Evolutionary conservation across 2,113 vertebrate species (phyloP).

Genomic region (Triplophysa siluroides): DNA sequence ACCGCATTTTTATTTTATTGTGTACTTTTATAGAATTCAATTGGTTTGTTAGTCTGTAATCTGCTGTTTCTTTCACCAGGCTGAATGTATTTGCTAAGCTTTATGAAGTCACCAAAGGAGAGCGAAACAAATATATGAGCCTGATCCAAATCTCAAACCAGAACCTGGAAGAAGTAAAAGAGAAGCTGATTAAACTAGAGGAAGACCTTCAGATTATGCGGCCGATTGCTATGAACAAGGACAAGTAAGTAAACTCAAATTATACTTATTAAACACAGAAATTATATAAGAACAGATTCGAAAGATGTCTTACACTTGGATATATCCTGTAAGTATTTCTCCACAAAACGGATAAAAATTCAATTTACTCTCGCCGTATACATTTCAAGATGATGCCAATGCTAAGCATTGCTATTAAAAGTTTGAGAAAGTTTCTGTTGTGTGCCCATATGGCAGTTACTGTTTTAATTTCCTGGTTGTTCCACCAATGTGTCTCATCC

Average conservation of each 20-base stretch:
- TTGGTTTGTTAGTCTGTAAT: background rate
- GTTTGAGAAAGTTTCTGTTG: too few relatives aligned
- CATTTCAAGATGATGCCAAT: background rate
- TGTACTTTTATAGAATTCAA: background rate
- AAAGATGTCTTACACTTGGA: too few relatives aligned
- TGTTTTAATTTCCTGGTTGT: too few relatives aligned
- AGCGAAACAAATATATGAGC: slow-evolving; percentile 84
- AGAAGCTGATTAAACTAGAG: slow-evolving; percentile 75
- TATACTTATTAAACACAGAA: background rate
- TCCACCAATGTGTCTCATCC: too few relatives aligned
- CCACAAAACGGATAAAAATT: too few relatives aligned
- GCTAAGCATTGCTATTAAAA: too few relatives aligned
- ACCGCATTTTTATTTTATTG: background rate
- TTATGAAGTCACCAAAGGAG: slow-evolving; percentile 73
- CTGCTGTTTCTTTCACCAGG: slow-evolving; percentile 64
- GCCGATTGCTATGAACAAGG: slow-evolving; percentile 69
- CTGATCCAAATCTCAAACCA: slow-evolving; percentile 79
- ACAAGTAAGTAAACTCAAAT: slow-evolving; percentile 74
- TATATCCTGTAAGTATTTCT: too few relatives aligned
- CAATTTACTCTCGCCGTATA: background rate
- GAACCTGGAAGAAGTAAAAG: slow-evolving; percentile 75
- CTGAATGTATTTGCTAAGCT: slow-evolving; percentile 75
- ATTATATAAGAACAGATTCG: background rate
- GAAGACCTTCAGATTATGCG: slow-evolving; percentile 83
- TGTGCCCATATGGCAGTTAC: too few relatives aligned